Evolutionary conservation across 2,113 vertebrate species (phyloP).

Genomic region (Zosterops borbonicus): DNA sequence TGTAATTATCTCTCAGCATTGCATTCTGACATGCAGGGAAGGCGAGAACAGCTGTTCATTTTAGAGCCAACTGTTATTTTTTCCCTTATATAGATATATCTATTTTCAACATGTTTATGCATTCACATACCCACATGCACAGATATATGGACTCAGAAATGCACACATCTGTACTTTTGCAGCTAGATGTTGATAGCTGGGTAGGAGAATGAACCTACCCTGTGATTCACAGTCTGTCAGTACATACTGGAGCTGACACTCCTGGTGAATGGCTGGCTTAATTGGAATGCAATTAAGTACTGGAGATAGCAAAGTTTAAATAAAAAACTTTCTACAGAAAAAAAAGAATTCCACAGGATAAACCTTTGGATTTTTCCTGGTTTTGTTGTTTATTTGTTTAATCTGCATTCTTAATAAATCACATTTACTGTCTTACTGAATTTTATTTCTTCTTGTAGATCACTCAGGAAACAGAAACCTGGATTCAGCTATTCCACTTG

Average conservation of each 20-base stretch:
- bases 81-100: not conserved
- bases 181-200: not conserved
- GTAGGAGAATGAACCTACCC: not conserved
- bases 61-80: not conserved
- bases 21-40: not conserved
- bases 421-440: not conserved
- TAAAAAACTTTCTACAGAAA: not conserved
- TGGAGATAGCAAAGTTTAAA: not conserved
- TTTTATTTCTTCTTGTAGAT: not conserved
- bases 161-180: not conserved
- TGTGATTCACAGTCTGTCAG: not conserved
- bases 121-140: not conserved
- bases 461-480: not conserved
- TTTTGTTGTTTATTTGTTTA: not conserved
- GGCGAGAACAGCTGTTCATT: not conserved
- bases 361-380: not conserved
- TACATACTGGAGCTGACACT: not conserved
- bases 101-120: not conserved
- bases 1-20: conserved; percentile 25
- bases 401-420: not conserved
- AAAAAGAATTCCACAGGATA: not conserved
- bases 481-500: not conserved
- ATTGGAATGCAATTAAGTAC: not conserved
- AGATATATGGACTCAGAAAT: not conserved
- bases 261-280: not conserved